A percentile compares a stretch with the other conserved stretches of the same genome.
Evolutionary conservation across 2,797 vertebrate genomes (phyloP).

Genomic region (Hafferia zeledoni): DNA sequence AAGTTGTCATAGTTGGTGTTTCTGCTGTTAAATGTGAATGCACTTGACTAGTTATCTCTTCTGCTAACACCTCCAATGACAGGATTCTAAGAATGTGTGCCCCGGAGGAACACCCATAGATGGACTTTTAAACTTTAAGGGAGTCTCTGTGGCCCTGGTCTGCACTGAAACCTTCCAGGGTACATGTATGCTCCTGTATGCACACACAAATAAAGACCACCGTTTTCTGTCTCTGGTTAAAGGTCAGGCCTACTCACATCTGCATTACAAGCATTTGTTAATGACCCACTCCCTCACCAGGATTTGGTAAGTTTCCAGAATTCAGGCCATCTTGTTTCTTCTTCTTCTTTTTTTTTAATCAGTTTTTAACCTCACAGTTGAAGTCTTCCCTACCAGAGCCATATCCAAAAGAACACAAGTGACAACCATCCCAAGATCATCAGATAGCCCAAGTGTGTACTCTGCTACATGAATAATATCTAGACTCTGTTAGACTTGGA

Average conservation of each 20-base stretch:
- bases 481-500: not conserved
- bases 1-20: slow-evolving; percentile 85
- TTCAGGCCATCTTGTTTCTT: not conserved
- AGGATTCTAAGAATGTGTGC: slow-evolving; percentile 38
- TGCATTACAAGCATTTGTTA: slow-evolving; percentile 1
- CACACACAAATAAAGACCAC: slow-evolving; percentile 28
- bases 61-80: slow-evolving; percentile 2
- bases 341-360: not conserved
- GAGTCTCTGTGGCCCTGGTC: not conserved
- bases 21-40: slow-evolving; percentile 87
- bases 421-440: not conserved
- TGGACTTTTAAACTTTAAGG: not conserved
- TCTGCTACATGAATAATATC: not conserved
- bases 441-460: not conserved
- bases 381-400: not conserved
- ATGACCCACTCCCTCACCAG: not conserved
- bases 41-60: slow-evolving; percentile 82
- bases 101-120: not conserved
- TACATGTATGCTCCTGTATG: not conserved
- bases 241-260: slow-evolving; percentile 44
- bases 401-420: not conserved
- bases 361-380: not conserved
- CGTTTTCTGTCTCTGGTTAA: slow-evolving; percentile 62
- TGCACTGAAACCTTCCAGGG: slow-evolving; percentile 10
- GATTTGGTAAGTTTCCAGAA: slow-evolving; percentile 4